Evolutionary conservation across 2,797 vertebrate species (phyloP).

Genomic region (Enteromius treurensis): DNA sequence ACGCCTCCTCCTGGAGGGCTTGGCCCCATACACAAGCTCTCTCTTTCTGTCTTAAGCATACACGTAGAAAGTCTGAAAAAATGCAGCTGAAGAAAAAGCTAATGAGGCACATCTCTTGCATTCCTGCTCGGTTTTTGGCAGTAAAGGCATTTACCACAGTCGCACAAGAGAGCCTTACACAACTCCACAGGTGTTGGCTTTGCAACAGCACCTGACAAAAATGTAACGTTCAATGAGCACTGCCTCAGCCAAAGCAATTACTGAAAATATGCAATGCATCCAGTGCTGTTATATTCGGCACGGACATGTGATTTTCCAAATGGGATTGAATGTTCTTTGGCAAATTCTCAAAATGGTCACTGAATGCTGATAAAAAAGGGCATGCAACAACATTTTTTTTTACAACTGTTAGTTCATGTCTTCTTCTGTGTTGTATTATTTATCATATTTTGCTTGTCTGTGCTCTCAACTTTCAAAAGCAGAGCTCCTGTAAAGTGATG

Average conservation of each 20-base stretch:
- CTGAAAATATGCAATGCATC: conserved; percentile 46
- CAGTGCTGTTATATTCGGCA: conserved; percentile 42
- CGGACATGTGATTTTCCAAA: conserved; percentile 41
- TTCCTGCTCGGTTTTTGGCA: conserved; percentile 42
- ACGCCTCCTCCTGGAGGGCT: conserved; percentile 29
- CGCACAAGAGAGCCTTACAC: conserved; percentile 41
- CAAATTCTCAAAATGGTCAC: conserved; percentile 23
- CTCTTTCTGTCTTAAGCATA: conserved; percentile 27
- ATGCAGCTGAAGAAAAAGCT: conserved; percentile 77
- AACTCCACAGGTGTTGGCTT: conserved; percentile 56
- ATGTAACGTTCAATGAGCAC: conserved; percentile 14
- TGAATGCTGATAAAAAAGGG: not conserved
- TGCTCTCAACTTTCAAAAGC: not conserved
- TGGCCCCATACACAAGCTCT: conserved; percentile 19
- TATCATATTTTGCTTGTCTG: not conserved
- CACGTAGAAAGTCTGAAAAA: conserved; percentile 49
- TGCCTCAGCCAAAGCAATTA: conserved; percentile 38
- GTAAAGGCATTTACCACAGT: conserved; percentile 22
- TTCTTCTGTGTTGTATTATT: not conserved
- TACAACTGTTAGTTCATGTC: not conserved
- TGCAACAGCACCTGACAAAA: conserved; percentile 48
- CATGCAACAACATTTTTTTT: not conserved
- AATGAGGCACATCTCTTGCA: conserved; percentile 70
- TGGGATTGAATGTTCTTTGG: conserved; percentile 34
- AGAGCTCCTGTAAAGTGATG: not conserved